Evolutionary conservation across 2,113 vertebrate genomes (phyloP).

Genomic region (Ochotona curzoniae): DNA sequence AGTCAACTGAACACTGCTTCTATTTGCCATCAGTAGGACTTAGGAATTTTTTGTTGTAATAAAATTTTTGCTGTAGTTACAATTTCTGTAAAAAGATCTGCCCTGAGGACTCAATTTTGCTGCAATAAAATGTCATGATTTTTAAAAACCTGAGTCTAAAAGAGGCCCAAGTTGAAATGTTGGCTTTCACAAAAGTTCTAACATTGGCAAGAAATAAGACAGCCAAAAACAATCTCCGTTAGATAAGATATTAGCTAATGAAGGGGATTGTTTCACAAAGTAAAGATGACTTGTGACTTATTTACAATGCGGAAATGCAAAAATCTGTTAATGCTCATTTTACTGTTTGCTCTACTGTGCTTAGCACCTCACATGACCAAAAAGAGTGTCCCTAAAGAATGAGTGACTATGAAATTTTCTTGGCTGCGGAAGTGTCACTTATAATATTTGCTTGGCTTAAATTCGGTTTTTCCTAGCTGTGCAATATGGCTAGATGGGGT

Average conservation of each 20-base stretch:
- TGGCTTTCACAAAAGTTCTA: not conserved
- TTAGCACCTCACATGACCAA: not conserved
- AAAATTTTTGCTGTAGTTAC: conserved; percentile 28
- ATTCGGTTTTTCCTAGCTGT: not conserved
- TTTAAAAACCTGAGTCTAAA: conserved; percentile 3
- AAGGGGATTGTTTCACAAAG: not conserved
- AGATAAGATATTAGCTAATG: not conserved
- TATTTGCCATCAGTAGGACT: not conserved
- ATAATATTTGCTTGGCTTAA: not conserved
- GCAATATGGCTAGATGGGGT: not conserved
- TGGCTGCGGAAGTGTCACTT: not conserved
- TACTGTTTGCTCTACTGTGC: not conserved
- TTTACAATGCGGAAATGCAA: conserved; percentile 16
- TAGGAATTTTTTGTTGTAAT: not conserved
- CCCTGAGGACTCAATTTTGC: conserved; percentile 36
- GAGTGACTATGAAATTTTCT: not conserved
- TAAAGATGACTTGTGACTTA: not conserved
- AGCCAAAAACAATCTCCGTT: not conserved
- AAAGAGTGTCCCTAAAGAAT: not conserved
- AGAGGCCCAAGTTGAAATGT: not conserved
- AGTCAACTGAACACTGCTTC: not conserved
- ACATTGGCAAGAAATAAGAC: conserved; percentile 16
- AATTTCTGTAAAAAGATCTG: conserved; percentile 1
- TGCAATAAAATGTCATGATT: conserved; percentile 35
- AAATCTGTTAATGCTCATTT: not conserved